Conservation (phyloP, 2,888 invertebrate genomes). For the Spilosoma lubricipeda region DNA sequence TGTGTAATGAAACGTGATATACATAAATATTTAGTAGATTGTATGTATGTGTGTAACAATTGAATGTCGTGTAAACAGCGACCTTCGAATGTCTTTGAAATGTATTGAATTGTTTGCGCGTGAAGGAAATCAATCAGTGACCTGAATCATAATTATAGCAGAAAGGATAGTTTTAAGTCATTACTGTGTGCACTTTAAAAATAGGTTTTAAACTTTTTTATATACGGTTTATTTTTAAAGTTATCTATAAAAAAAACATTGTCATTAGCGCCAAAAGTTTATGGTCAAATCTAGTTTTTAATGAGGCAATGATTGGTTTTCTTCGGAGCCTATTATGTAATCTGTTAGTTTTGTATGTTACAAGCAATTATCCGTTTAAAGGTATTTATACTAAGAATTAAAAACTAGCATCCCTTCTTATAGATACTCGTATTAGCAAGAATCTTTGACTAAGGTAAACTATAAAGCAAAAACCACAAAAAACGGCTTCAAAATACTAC, state of each 20-base stretch:
- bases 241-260: too few species aligned
- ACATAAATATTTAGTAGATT: constrained; percentile 11
- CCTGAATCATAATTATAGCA: constrained; percentile 8
- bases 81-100: constrained; percentile 24
- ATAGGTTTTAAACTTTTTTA: too few species aligned
- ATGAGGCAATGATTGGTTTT: not conserved
- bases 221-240: not conserved
- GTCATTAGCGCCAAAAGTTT: not conserved
- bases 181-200: not conserved
- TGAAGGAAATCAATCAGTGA: constrained; percentile 19
- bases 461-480: too few species aligned
- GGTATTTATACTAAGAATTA: too few species aligned
- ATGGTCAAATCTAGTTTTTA: not conserved
- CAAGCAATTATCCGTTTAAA: too few species aligned
- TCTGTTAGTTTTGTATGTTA: too few species aligned
- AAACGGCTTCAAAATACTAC: too few species aligned
- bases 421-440: too few species aligned
- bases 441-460: too few species aligned
- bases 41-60: constrained; percentile 13
- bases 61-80: constrained; percentile 20
- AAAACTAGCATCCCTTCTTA: too few species aligned
- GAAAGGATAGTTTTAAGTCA: constrained; percentile 9
- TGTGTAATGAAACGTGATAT: constrained; percentile 15
- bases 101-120: constrained; percentile 16
- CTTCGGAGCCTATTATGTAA: not conserved